These are phyloP conservation scores for Stichopus chloronotus DNA, from an alignment of 35 echinoderm and acorn worm genomes.

Conservation along the genomic window DNA sequence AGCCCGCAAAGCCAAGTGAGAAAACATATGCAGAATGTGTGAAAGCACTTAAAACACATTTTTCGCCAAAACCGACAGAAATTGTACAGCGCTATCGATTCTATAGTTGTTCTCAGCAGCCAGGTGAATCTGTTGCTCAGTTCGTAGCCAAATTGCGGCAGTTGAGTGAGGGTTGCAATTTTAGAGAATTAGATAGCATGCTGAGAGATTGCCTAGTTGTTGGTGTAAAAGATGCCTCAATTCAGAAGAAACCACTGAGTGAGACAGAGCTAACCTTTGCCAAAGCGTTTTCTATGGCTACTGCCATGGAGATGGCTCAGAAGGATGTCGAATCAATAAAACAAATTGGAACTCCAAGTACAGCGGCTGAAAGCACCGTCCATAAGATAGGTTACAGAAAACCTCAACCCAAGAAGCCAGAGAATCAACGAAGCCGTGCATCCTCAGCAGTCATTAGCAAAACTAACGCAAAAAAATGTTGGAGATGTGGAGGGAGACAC, in stretches of 20 bases:
- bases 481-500: slow-evolving; percentile 43
- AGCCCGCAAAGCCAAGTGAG: slow-evolving; percentile 12
- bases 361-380: neutral
- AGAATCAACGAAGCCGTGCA: neutral
- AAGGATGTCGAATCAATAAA: slow-evolving; percentile 19
- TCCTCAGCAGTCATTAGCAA: neutral
- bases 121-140: slow-evolving; percentile 28
- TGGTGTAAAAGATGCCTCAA: slow-evolving; percentile 24
- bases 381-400: slow-evolving; percentile 7
- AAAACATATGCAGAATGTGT: slow-evolving; percentile 25
- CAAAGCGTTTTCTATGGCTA: slow-evolving; percentile 6
- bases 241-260: slow-evolving; percentile 37
- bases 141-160: slow-evolving; percentile 54
- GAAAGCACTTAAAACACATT: slow-evolving; percentile 21
- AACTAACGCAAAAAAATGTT: neutral
- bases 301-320: slow-evolving; percentile 30
- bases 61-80: slow-evolving; percentile 51
- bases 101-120: slow-evolving; percentile 35
- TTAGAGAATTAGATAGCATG: slow-evolving; percentile 41
- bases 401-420: neutral
- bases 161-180: slow-evolving; percentile 63
- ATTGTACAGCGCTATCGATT: slow-evolving; percentile 48
- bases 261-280: slow-evolving; percentile 10
- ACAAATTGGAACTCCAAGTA: slow-evolving; percentile 9
- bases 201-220: slow-evolving; percentile 38